Evolutionary conservation across 2,113 vertebrate species (phyloP).

Genomic region (Willisornis vidua): DNA sequence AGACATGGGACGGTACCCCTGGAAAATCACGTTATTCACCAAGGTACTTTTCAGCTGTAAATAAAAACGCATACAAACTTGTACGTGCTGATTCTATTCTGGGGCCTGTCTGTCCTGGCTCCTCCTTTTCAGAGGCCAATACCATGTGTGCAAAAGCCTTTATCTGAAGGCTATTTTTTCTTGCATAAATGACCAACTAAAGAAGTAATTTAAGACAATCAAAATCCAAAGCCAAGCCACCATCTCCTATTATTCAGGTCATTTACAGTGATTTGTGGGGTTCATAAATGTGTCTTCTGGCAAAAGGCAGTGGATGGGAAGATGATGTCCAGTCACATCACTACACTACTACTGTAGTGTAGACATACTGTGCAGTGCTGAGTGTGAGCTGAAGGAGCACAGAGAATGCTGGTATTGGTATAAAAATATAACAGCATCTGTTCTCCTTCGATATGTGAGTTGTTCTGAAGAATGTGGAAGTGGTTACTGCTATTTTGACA

Average conservation of each 20-base stretch:
- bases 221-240: neutral
- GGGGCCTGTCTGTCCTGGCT: neutral
- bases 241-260: neutral
- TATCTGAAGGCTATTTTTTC: neutral
- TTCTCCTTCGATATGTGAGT: neutral
- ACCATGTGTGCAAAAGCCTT: neutral
- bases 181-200: neutral
- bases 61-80: neutral
- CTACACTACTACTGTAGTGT: no score
- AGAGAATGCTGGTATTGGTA: neutral
- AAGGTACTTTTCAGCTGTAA: neutral
- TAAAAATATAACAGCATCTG: conserved; percentile 1
- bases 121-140: neutral
- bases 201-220: neutral
- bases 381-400: neutral
- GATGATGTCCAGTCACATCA: neutral
- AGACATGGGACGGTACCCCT: neutral
- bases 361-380: neutral
- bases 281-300: neutral
- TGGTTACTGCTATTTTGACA: conserved; percentile 46
- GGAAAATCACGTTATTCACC: neutral
- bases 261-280: neutral
- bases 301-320: neutral
- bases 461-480: conserved; percentile 9
- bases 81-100: neutral